These are phyloP conservation scores for Ascidia mentula DNA, from an alignment of 23 tunicate species.

Conservation along the genomic window DNA sequence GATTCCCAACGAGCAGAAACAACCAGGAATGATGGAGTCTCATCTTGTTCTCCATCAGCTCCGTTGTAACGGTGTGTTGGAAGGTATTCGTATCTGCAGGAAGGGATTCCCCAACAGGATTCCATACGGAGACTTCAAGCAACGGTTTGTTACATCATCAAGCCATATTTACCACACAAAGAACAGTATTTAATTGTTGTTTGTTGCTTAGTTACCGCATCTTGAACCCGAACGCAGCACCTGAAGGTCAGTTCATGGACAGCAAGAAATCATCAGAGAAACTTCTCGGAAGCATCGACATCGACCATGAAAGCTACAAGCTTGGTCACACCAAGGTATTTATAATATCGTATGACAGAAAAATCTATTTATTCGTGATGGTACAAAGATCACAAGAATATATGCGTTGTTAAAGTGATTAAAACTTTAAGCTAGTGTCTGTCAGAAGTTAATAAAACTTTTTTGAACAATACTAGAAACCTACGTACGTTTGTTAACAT, in stretches of 20 bases:
- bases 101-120: slow-evolving; percentile 98
- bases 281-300: slow-evolving; percentile 75
- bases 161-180: not conserved
- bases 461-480: too few species aligned
- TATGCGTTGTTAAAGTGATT: too few species aligned
- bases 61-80: slow-evolving; percentile 99
- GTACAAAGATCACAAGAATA: too few species aligned
- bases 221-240: slow-evolving; percentile 81
- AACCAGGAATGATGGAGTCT: slow-evolving; percentile 87
- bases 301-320: slow-evolving; percentile 81
- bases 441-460: too few species aligned
- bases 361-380: too few species aligned
- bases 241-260: slow-evolving; percentile 95
- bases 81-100: slow-evolving; percentile 99
- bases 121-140: slow-evolving; percentile 95
- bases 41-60: slow-evolving; percentile 96
- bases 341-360: too few species aligned
- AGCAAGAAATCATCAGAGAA: slow-evolving; percentile 98
- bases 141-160: slow-evolving; percentile 31
- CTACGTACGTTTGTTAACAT: too few species aligned
- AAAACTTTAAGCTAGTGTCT: too few species aligned
- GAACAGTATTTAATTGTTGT: not conserved
- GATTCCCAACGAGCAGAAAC: slow-evolving; percentile 94
- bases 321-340: slow-evolving; percentile 96
- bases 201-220: slow-evolving; percentile 65